These are phyloP conservation scores for Hozukius guyotensis DNA, from an alignment of 2,797 vertebrate species.

Conservation along the genomic window DNA sequence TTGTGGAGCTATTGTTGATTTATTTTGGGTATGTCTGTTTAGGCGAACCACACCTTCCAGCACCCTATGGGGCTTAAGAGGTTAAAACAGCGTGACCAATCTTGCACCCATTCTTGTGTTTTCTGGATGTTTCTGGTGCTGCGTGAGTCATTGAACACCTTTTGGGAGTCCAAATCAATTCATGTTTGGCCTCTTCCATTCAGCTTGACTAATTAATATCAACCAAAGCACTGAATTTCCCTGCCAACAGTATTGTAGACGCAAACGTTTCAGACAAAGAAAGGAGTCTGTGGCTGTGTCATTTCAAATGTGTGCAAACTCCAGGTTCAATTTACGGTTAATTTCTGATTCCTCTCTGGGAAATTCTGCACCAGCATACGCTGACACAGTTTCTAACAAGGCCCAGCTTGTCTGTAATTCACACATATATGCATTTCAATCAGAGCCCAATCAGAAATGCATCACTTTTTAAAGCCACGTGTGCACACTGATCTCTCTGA, in stretches of 20 bases:
- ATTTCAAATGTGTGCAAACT: background rate
- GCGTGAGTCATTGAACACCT: background rate
- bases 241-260: background rate
- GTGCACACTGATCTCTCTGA: background rate
- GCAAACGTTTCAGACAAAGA: background rate
- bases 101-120: background rate
- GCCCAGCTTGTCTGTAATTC: slow-evolving; percentile 13
- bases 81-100: background rate
- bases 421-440: background rate
- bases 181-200: slow-evolving; percentile 9
- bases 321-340: slow-evolving; percentile 18
- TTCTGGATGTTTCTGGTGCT: background rate
- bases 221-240: background rate
- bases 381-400: slow-evolving; percentile 10
- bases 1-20: too few relatives aligned
- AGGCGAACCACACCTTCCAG: too few relatives aligned
- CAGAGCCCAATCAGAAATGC: background rate
- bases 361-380: slow-evolving; percentile 4
- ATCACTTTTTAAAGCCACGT: background rate
- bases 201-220: slow-evolving; percentile 26
- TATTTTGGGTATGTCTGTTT: too few relatives aligned
- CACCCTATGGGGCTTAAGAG: too few relatives aligned
- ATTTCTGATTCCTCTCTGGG: background rate
- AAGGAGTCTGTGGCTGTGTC: background rate
- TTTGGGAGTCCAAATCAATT: slow-evolving; percentile 20